Evolutionary conservation across 1,140 invertebrate genomes (phyloP), one percentile per base, ranked within the genome.

Genomic region (Nebria ingens): DNA sequence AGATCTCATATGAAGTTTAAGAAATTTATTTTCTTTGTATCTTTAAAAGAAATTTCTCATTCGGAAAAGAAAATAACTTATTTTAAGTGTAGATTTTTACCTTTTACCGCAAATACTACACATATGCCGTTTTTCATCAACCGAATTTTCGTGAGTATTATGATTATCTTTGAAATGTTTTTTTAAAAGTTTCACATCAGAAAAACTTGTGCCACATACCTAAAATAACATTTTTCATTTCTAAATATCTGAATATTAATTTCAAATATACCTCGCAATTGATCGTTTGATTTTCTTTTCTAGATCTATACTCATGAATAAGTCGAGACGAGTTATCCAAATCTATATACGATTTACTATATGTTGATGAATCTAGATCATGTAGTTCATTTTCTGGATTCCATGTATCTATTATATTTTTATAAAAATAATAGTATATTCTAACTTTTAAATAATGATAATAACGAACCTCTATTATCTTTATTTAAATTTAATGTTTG

Each of bases 41-140:
- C 52, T 53, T n/a, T 17, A 53, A 13, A 52, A n/a, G 15, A 21
- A 52, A 52, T 52, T 19, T 23, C 17, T 17, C 21, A 52, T 34
- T 34, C n/a, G 25, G 6, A 34, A 9, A 34, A 9, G n/a, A 9
- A 9, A 9, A 34, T 34, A 9, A 34, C 25, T 9, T 34, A 34
- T 34, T 9, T 34, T 9, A 34, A 34, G 25, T 34, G n/a, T 34
- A n/a, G n/a, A n/a, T n/a, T n/a, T 9, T 45, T 12, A 45, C 40
- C 40, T 45, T 45, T 45, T 45, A 4, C 40, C 40, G 17, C 40
- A 45, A 12, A 45, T 4, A 45, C 15, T 45, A 17, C 40, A 45
- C 40, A 45, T 45, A 17, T 11, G 17, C 17, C 15, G 9, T 45
- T 45, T 45, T 17, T 45, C 40, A 4, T 12, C 40, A 45, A 17